Base-by-base conservation (phyloP, 2,888 invertebrate species). In the Xestia rhomboidea region DNA sequence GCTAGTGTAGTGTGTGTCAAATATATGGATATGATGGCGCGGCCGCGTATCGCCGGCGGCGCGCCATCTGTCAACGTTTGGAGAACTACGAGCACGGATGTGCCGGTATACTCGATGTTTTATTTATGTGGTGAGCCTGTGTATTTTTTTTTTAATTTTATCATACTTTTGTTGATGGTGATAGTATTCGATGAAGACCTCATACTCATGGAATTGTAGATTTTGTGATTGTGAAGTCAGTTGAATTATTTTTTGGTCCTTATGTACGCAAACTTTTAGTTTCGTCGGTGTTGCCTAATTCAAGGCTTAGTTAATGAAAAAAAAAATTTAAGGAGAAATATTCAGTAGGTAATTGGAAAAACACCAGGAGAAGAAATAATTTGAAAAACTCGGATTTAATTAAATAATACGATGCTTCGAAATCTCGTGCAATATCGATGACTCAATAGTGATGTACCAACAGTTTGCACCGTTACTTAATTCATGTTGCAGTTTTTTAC, bases 401-500 rank as follows among this genome's bases (percentile, higher is more conserved):
- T 27, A 4, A 10, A n/a, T n/a, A n/a, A n/a, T n/a, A 3, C 10
- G 7, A 41, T 27, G 72, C 51, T 64, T 77, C 68, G n/a, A 34
- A 34, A 34, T 27, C 34, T 3, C 30, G 27, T 60, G n/a, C 49
- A 21, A 15, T 72, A 81, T 79, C 79, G 82, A 83, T 46, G 27
- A 46, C 2, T 15, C 3, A 0, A 44, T 74, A 89, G 82, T 82
- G 77, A 24, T 41, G 77, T 78, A 46, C 80, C 77, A 46, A 18
- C 84, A 83, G 79, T 79, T 81, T 70, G 30, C 78, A 74, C 80
- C 77, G 73, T 88, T 94, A 88, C 93, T 94, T 94, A 90, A 95
- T 95, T 93, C 91, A 94, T 91, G 83, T 79, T 87, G 88, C 90
- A 91, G 91, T 93, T 94, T 95, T 95, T 95, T 93, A 94, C 88